Conservation (phyloP, 2,113 vertebrate genomes). For the Diglossa brunneiventris region DNA sequence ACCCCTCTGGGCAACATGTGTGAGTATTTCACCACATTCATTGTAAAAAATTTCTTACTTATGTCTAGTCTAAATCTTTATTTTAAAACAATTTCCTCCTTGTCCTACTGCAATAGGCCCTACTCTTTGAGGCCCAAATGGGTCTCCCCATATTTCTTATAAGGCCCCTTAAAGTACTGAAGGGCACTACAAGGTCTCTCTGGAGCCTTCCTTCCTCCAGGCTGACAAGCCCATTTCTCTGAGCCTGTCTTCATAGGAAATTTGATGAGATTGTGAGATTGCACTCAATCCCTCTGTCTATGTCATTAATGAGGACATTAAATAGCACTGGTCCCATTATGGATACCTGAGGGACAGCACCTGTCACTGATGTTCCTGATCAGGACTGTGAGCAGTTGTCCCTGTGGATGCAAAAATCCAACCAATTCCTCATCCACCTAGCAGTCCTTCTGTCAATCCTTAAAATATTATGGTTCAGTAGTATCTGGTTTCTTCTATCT, state of each 20-base stretch:
- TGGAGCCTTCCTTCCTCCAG: not conserved
- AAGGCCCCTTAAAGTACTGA: not conserved
- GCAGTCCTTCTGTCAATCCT: not conserved
- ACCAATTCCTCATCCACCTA: not conserved
- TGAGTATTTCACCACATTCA: not conserved
- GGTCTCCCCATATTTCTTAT: not conserved
- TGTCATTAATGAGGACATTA: not conserved
- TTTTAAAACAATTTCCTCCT: not conserved
- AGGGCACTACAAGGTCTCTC: not conserved
- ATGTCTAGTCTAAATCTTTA: not conserved
- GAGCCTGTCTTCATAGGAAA: not conserved
- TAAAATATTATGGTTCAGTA: not conserved
- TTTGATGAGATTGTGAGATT: not conserved
- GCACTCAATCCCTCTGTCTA: not conserved
- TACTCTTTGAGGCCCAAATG: not conserved
- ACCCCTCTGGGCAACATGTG: not conserved
- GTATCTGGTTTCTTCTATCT: not conserved
- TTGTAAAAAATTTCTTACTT: not conserved
- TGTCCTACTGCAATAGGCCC: not conserved
- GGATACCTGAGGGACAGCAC: not conserved
- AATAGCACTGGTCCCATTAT: not conserved
- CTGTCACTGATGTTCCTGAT: not conserved
- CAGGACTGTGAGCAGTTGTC: accelerated
- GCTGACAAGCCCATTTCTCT: not conserved
- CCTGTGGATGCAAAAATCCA: not conserved